Evolutionary conservation across 2,797 vertebrate genomes (phyloP).

Genomic region (Alfaro cultratus): DNA sequence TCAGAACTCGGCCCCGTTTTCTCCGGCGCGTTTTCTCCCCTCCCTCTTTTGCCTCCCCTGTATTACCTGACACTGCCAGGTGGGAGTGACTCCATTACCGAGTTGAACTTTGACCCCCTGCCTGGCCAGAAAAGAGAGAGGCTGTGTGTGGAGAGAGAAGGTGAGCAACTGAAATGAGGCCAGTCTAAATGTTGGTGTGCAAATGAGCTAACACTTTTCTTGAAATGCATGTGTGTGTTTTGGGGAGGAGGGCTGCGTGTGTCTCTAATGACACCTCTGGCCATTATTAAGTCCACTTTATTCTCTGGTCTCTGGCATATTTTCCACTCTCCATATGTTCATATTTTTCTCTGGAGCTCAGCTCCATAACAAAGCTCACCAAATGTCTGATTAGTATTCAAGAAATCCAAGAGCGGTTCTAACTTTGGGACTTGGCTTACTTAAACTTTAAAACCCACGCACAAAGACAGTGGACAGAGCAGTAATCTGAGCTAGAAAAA

Average conservation of each 20-base stretch:
- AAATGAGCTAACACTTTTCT: constrained; percentile 37
- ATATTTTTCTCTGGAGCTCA: constrained; percentile 45
- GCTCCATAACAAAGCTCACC: constrained; percentile 41
- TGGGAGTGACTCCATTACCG: constrained; percentile 78
- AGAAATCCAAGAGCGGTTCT: constrained; percentile 26
- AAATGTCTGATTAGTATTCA: constrained; percentile 60
- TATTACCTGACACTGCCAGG: constrained; percentile 77
- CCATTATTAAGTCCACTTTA: constrained; percentile 70
- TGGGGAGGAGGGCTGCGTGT: constrained; percentile 12
- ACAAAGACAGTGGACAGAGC: constrained; percentile 13
- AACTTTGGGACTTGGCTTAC: constrained; percentile 42
- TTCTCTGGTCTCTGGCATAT: constrained; percentile 61
- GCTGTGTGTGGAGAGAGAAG: constrained; percentile 5
- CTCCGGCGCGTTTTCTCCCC: constrained; percentile 29
- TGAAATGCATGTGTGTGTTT: not conserved
- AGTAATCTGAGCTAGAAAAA: constrained; percentile 20
- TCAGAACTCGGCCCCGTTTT: constrained; percentile 67
- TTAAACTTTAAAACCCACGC: constrained; percentile 33
- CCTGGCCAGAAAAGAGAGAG: constrained; percentile 58
- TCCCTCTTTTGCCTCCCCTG: constrained; percentile 47
- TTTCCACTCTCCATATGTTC: constrained; percentile 71
- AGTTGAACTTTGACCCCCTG: constrained; percentile 71
- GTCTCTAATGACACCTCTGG: constrained; percentile 65
- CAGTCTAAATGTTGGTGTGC: constrained; percentile 53
- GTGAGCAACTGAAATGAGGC: constrained; percentile 56